Evolutionary conservation across 2,113 vertebrate genomes (phyloP).

Genomic region (Silurus meridionalis): DNA sequence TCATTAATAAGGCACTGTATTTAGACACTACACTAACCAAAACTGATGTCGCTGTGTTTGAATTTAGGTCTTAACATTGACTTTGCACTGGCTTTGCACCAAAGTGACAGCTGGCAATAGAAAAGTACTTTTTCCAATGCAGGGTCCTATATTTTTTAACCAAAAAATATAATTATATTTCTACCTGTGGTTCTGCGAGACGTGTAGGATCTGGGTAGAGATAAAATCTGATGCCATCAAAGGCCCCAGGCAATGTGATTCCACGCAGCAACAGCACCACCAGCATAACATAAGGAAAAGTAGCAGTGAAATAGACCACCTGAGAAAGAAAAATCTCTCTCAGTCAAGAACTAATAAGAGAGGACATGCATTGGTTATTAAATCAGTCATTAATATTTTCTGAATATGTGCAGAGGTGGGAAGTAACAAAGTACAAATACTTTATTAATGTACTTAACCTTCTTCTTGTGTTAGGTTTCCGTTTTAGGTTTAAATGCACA

Average conservation of each 20-base stretch:
- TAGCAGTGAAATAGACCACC: conserved; percentile 96
- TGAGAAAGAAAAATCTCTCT: conserved; percentile 55
- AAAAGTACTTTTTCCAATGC: neutral
- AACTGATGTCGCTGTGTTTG: no score
- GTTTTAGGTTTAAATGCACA: no score
- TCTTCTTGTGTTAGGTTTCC: no score
- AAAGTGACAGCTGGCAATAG: neutral
- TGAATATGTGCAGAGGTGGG: neutral
- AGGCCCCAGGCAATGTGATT: conserved; percentile 84
- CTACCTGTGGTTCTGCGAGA: conserved; percentile 88
- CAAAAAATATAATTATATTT: neutral
- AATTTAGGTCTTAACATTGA: no score
- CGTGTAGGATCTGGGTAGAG: conserved; percentile 87
- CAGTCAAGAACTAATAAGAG: neutral
- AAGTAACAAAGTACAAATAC: no score
- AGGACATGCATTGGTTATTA: neutral
- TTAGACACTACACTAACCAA: no score
- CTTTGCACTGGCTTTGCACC: no score
- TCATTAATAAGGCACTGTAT: no score
- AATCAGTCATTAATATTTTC: neutral
- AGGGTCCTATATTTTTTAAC: neutral
- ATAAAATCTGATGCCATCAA: conserved; percentile 88
- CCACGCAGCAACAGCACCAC: conserved; percentile 84
- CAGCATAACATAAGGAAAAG: conserved; percentile 92
- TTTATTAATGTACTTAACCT: no score